These are phyloP conservation scores for Crambe crambe DNA, from an alignment of 37 sponge, comb jelly and placozoan genomes.

Conservation along the genomic window DNA sequence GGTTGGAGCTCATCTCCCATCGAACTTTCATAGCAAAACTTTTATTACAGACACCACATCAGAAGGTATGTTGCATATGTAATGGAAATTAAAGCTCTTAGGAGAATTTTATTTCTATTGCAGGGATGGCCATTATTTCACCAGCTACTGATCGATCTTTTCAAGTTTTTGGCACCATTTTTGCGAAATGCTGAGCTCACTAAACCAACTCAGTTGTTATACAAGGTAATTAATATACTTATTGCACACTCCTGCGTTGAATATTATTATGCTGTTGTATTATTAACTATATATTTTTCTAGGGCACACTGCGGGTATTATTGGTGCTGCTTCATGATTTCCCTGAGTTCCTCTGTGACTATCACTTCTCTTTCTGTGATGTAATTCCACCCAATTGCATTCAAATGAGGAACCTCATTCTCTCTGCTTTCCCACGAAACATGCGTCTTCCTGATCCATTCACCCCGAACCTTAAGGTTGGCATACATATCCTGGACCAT, in stretches of 20 bases:
- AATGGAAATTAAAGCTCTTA: neutral
- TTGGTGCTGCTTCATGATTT: slow-evolving; percentile 99
- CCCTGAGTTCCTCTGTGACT: slow-evolving; percentile 99
- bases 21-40: slow-evolving; percentile 88
- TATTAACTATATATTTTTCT: neutral
- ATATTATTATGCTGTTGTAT: neutral
- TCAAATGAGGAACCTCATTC: slow-evolving; percentile 98
- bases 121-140: slow-evolving; percentile 98
- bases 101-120: neutral
- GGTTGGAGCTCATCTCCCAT: slow-evolving; percentile 98
- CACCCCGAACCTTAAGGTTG: slow-evolving; percentile 98
- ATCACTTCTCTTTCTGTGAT: slow-evolving; percentile 99
- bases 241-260: neutral
- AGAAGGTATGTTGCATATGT: slow-evolving; percentile 57
- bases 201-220: slow-evolving; percentile 89
- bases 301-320: slow-evolving; percentile 96
- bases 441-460: slow-evolving; percentile 99
- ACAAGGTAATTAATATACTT: slow-evolving; percentile 79
- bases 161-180: slow-evolving; percentile 97
- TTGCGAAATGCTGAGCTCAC: slow-evolving; percentile 96
- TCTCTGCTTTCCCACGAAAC: slow-evolving; percentile 98
- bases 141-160: slow-evolving; percentile 92
- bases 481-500: too few species aligned
- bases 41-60: slow-evolving; percentile 86
- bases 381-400: slow-evolving; percentile 99